These are phyloP conservation scores for Drosophila austrosaltans DNA, from an alignment of 2,888 invertebrate species.

Conservation along the genomic window DNA sequence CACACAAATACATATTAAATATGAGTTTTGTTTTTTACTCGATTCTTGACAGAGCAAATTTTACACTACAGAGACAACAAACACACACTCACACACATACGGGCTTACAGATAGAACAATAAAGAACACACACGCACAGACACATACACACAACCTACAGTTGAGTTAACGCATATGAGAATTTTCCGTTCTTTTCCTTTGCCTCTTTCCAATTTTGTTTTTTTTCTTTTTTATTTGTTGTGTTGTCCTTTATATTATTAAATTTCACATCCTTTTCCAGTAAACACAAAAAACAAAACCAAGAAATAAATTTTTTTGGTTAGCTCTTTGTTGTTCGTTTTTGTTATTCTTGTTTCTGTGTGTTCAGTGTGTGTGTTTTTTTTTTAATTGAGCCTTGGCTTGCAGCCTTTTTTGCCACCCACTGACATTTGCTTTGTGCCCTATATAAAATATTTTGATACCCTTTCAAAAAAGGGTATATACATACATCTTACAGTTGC, in stretches of 20 bases:
- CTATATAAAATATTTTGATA: constrained; percentile 26
- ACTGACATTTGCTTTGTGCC: constrained; percentile 49
- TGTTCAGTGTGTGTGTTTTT: constrained; percentile 22
- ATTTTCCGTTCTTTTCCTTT: constrained; percentile 37
- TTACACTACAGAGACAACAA: constrained; percentile 42
- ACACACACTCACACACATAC: constrained; percentile 34
- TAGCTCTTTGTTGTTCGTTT: constrained; percentile 5
- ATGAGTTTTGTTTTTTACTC: constrained; percentile 5
- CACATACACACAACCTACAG: constrained; percentile 45
- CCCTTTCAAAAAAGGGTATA: not conserved
- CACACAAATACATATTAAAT: not conserved
- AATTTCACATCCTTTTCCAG: constrained; percentile 67
- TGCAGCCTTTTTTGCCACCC: constrained; percentile 7
- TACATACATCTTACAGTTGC: not conserved
- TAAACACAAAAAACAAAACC: constrained; percentile 40
- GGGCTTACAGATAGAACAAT: constrained; percentile 29
- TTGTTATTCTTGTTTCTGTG: constrained; percentile 67
- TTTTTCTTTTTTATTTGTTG: constrained; percentile 52
- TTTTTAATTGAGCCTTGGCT: constrained; percentile 68
- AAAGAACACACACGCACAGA: constrained; percentile 7
- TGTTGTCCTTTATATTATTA: constrained; percentile 63
- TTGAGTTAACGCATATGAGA: constrained; percentile 75
- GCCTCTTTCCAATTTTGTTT: constrained; percentile 19
- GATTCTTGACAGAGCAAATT: constrained; percentile 25
- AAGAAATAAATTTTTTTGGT: not conserved